Base-by-base conservation (phyloP, 2,797 vertebrate genomes). In the Rousettus madagascariensis region DNA sequence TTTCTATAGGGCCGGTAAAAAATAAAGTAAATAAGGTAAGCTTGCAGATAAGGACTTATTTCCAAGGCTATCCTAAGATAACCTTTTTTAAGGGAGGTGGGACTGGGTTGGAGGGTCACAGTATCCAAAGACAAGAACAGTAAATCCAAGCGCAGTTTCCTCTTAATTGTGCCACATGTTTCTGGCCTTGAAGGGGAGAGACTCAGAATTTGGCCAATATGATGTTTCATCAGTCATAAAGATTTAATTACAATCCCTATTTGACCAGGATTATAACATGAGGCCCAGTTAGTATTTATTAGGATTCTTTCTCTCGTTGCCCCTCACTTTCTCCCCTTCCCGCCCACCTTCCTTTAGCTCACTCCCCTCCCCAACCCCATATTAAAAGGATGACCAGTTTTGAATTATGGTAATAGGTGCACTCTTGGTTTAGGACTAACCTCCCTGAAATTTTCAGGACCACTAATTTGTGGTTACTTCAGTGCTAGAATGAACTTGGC, bases 401-500 rank as follows among this genome's bases (percentile, higher is more conserved):
- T 98, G 98, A 98, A 97, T 98, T 97, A 98, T 49, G 96, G 93
- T 97, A 98, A 98, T 98, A 97, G 97, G 69, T 36, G 91, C 66
- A 49, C 97, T 98, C 97, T 93, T 93, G 95, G 97, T 98, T 98
- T 98, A 98, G 98, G 98, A 98, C 94, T 97, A 0, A 49, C 98
- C 98, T 98, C 97, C 98, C 98, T 98, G 98, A 98, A 98, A 98
- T 98, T 98, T 98, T 98, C 97, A 98, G 98, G 98, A 97, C 98
- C 98, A 98, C 98, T 98, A 98, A 98, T 99, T 98, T 98, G 98
- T 98, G 97, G 98, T 98, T 98, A 98, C 98, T 98, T 94, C 96
- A 96, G 98, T 97, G 94, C 97, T 98, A 87, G 98, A 98, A 98
- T 97, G 98, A 98, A 98, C 98, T 98, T 92, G 74, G 97, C 51